Base-by-base conservation (phyloP, 2,797 vertebrate species). In the Halcyon badia region DNA sequence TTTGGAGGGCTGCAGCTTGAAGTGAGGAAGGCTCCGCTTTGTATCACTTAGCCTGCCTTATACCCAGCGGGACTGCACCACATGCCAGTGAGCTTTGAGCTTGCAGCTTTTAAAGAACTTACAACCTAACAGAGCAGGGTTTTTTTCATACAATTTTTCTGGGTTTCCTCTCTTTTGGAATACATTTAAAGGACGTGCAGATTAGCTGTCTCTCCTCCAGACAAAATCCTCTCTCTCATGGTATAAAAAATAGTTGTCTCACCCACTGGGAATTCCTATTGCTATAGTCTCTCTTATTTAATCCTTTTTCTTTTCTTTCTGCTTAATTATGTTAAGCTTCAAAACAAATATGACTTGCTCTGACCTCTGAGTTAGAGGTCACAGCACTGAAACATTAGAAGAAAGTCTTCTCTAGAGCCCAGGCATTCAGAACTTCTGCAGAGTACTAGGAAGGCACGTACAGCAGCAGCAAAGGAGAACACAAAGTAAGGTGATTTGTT, bases 321-420 rank as follows among this genome's bases (percentile, higher is more conserved):
- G 41, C 62, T 93, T 94, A 78, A 96, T 96, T 92, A 93, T 75
- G 70, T 90, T 95, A 89, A 92, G 81, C 78, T 72, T 90, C 81
- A 94, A 95, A 97, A 96, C 89, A 94, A 95, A 65, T 87, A 96
- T 84, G 70, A 72, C 95, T 94, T 95, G 30, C 46, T 76, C 33
- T 84, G 73, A 61, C 89, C 94, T 75, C 0, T 0, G 83, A 82
- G 73, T 90, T 89, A 65, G 75, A 94, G 92, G 89, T 94, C 89
- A 79, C 66, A 82, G 46, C 42, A 68, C 60, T 68, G 56, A 90
- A 68, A 15, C 13, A 11, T 65, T 92, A 35, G 75, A 93, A 91
- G 69, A 76, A 83, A 89, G 76, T 42, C 49, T 90, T 44, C 79
- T 94, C 83, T 87, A 54, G 77, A 96, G 37, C 66, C 9, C 0